Evolutionary conservation across 1,140 invertebrate genomes (phyloP).

Genomic region (Ips nitidus): DNA sequence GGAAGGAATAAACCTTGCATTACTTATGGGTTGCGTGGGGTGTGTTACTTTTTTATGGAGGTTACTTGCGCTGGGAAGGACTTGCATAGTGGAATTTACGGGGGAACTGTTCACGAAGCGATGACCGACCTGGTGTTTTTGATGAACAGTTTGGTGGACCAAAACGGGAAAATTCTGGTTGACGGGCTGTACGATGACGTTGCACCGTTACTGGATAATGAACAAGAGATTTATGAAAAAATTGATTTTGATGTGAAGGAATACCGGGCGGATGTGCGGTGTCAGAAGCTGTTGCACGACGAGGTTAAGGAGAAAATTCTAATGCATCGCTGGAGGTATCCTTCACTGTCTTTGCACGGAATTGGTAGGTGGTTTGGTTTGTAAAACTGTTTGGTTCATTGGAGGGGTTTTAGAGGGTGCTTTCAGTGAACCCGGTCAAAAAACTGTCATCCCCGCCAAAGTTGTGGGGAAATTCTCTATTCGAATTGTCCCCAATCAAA

Average conservation of each 20-base stretch:
- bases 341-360: constrained; percentile 88
- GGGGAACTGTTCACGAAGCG: constrained; percentile 86
- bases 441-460: constrained; percentile 94
- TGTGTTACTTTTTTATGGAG: constrained; percentile 91
- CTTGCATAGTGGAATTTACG: constrained; percentile 93
- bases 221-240: constrained; percentile 75
- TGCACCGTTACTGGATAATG: constrained; percentile 60
- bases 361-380: constrained; percentile 42
- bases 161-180: constrained; percentile 80
- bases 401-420: constrained; percentile 67
- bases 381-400: not conserved
- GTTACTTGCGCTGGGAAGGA: constrained; percentile 81
- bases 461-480: constrained; percentile 97
- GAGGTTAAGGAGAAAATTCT: constrained; percentile 75
- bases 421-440: constrained; percentile 87
- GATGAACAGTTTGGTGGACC: constrained; percentile 79
- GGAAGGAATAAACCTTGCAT: constrained; percentile 95
- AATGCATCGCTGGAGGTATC: constrained; percentile 91
- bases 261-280: constrained; percentile 75
- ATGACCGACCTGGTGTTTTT: constrained; percentile 88
- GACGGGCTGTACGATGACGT: constrained; percentile 81
- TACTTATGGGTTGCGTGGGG: constrained; percentile 93
- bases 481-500: constrained; percentile 90
- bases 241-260: constrained; percentile 90
- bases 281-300: constrained; percentile 70